Conservation (phyloP, 2,888 invertebrate genomes). For the Drosophila mimica region DNA sequence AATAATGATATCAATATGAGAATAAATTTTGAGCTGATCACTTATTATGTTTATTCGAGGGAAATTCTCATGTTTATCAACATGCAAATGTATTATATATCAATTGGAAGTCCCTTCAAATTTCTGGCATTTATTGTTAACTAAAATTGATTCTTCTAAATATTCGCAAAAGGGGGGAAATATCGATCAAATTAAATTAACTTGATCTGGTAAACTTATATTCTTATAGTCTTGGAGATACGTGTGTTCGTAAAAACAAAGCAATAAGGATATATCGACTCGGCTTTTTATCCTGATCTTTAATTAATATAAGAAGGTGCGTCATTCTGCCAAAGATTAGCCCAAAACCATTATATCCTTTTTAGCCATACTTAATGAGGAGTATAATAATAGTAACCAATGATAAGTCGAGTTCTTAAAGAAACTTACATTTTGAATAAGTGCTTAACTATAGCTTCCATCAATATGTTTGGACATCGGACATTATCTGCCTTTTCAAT, state of each 20-base stretch:
- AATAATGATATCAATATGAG: neutral
- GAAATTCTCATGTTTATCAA: neutral
- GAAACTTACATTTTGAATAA: neutral
- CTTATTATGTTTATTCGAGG: neutral
- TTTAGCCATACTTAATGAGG: neutral
- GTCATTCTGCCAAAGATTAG: neutral
- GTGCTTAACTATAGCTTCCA: neutral
- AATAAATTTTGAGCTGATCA: neutral
- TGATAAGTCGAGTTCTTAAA: neutral
- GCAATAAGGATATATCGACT: neutral
- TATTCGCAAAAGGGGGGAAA: too few relatives aligned
- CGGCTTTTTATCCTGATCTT: neutral
- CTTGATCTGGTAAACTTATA: neutral
- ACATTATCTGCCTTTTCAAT: neutral
- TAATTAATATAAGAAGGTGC: neutral
- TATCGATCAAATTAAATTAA: too few relatives aligned
- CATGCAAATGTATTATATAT: neutral
- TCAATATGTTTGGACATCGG: neutral
- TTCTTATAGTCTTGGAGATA: neutral
- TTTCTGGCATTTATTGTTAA: too few relatives aligned
- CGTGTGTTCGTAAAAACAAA: neutral
- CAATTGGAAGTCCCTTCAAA: too few relatives aligned
- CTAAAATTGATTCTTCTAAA: too few relatives aligned
- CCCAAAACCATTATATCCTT: neutral
- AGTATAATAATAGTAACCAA: neutral